phyloP scores from a whole-genome alignment of 2,888 invertebrate genomes.

The Acanthosepion lycidas region DNA sequence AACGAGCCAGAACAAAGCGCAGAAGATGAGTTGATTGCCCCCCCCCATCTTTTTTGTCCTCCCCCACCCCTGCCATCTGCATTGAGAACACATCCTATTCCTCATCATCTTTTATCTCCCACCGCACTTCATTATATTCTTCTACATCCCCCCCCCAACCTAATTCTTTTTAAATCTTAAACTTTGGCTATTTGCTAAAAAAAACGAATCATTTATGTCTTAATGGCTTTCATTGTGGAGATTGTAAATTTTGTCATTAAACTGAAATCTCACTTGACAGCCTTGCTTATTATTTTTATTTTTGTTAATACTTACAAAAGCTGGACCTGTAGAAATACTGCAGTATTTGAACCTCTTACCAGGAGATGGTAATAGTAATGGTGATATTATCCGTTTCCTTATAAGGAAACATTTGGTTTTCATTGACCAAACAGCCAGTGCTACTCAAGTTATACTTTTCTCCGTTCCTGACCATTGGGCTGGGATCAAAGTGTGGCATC shows the following conservation, averaged over 20 bases:
- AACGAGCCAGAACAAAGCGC: slow-evolving; percentile 46
- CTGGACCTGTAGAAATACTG: too few relatives aligned
- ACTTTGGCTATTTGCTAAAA: not conserved
- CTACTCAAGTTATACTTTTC: too few relatives aligned
- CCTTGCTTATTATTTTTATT: not conserved
- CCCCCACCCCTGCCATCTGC: too few relatives aligned
- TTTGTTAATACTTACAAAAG: not conserved
- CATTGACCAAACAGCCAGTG: too few relatives aligned
- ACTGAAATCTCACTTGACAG: not conserved
- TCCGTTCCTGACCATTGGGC: too few relatives aligned
- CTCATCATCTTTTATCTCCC: not conserved
- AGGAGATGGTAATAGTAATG: too few relatives aligned
- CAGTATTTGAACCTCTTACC: too few relatives aligned
- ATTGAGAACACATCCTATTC: not conserved
- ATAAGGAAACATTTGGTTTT: too few relatives aligned
- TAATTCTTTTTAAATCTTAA: not conserved
- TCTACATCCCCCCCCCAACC: not conserved
- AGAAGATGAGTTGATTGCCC: slow-evolving; percentile 45
- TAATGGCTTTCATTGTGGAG: not conserved
- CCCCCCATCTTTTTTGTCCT: too few relatives aligned
- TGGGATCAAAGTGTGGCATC: too few relatives aligned
- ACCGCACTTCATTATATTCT: not conserved
- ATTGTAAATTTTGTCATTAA: slow-evolving; percentile 4
- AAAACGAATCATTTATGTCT: not conserved
- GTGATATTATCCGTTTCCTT: too few relatives aligned